phyloP scores from a whole-genome alignment of 2,113 vertebrate genomes.

The Hemiscyllium ocellatum region DNA sequence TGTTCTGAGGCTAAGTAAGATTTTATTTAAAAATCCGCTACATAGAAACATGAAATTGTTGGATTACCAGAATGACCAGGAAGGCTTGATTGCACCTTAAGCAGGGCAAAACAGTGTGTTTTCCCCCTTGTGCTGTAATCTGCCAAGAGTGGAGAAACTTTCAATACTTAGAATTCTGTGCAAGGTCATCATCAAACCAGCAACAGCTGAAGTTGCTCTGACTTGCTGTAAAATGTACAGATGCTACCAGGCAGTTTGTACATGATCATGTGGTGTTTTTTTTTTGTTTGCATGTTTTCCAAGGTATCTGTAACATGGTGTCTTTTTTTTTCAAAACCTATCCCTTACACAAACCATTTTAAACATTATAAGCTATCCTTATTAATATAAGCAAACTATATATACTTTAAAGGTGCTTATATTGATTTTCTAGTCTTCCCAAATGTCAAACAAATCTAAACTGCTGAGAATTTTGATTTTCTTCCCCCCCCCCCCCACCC shows the following conservation, averaged over 20 bases:
- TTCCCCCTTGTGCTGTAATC: conserved; percentile 7
- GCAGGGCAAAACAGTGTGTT: background rate
- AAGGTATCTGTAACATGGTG: background rate
- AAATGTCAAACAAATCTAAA: background rate
- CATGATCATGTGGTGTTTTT: background rate
- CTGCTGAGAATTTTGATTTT: background rate
- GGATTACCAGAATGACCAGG: conserved; percentile 16
- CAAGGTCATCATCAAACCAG: background rate
- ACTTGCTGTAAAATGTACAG: conserved; percentile 6
- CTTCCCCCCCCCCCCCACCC: too few relatives aligned
- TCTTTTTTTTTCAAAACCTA: background rate
- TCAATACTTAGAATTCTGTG: background rate
- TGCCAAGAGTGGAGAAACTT: conserved; percentile 19
- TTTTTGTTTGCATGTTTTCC: conserved; percentile 33
- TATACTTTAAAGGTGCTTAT: conserved; percentile 18
- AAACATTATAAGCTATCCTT: background rate
- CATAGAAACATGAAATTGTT: conserved; percentile 33
- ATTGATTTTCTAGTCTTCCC: conserved; percentile 8
- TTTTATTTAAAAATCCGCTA: conserved; percentile 14
- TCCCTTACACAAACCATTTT: background rate
- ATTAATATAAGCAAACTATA: conserved; percentile 17
- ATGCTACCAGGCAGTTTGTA: conserved; percentile 21
- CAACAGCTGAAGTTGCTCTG: background rate
- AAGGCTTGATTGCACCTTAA: conserved; percentile 36
- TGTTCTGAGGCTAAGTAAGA: conserved; percentile 17